Conservation (phyloP, 2,797 vertebrate species). For the Bryconaethiops microstoma region DNA sequence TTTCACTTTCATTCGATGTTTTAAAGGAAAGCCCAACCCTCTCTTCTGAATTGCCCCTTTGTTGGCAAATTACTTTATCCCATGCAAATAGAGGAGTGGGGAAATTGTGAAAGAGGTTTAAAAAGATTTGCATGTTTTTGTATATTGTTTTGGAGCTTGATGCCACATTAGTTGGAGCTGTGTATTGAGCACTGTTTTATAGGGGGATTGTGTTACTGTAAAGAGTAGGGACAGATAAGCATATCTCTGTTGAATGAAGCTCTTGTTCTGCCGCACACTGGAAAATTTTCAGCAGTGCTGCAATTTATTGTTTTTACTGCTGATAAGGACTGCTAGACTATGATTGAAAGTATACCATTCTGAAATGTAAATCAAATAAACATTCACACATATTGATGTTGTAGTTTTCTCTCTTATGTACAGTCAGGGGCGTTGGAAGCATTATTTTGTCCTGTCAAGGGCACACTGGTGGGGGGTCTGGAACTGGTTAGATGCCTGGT, state of each 20-base stretch:
- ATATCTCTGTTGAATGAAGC: neutral
- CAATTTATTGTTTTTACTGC: constrained; percentile 57
- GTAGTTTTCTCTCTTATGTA: neutral
- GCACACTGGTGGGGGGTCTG: no score
- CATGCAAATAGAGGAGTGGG: constrained; percentile 64
- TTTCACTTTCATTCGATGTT: constrained; percentile 82
- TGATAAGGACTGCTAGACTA: no score
- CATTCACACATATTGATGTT: constrained; percentile 31
- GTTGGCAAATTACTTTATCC: constrained; percentile 77
- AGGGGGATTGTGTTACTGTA: constrained; percentile 34
- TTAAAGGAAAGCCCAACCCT: constrained; percentile 77
- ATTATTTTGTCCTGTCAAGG: no score
- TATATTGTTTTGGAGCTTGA: constrained; percentile 53
- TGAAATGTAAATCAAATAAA: constrained; percentile 72
- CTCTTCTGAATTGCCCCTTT: constrained; percentile 71
- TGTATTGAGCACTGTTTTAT: constrained; percentile 36
- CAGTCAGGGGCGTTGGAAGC: no score
- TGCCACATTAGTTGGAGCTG: constrained; percentile 36
- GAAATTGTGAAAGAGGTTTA: constrained; percentile 46
- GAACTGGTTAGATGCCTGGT: constrained; percentile 37
- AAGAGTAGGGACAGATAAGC: constrained; percentile 36
- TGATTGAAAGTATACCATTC: constrained; percentile 12
- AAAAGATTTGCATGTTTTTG: constrained; percentile 1
- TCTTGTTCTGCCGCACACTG: neutral
- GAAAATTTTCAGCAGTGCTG: constrained; percentile 54